Base-by-base conservation (phyloP, 1,140 invertebrate species). In the Laupala kohalensis region DNA sequence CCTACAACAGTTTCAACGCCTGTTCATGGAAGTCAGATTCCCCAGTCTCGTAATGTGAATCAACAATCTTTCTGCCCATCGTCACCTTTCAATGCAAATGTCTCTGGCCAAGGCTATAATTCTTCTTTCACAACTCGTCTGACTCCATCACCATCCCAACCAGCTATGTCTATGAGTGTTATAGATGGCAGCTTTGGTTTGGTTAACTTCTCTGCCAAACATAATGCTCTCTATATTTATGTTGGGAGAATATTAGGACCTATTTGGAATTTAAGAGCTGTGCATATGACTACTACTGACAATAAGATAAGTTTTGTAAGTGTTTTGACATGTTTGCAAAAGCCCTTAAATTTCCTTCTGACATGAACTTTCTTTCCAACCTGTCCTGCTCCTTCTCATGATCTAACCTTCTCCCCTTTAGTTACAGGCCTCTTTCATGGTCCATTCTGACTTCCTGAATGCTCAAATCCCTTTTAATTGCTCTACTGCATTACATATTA, bases 201-300 rank as follows among this genome's bases (percentile, higher is more conserved):
- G 15, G 63, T 71, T 25, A 30, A 71, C 12, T 71, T 67, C 78
- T 95, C 93, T 3, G 87, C 91, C 4, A 96, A 96, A 81, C 95
- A 98, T 78, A 94, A 96, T 79, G 95, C 94, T 1, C 83, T 99
- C 0, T 98, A 97, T 81, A 83, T 97, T 4, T 96, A 94, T 77
- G 86, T 97, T 9, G 88, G 91, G 26, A 86, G 95, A 74, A 91
- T 98, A 75, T 79, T 98, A 6, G 83, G 92, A 71, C 89, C 92
- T 0, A 85, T 95, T 71, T 95, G 93, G 93, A 88, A 88, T 76
- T 78, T 87, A 71, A 86, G 86, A 74, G 90, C 90, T 75, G 87
- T 92, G 5, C 85, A 87, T n/a, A 87, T 83, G 15, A 73, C 80
- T 71, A 82, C 81, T 5, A 79, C 83, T 25, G 83, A 85, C 75